Evolutionary conservation across 2,888 invertebrate species (phyloP).

Genomic region (Apoda limacodes): DNA sequence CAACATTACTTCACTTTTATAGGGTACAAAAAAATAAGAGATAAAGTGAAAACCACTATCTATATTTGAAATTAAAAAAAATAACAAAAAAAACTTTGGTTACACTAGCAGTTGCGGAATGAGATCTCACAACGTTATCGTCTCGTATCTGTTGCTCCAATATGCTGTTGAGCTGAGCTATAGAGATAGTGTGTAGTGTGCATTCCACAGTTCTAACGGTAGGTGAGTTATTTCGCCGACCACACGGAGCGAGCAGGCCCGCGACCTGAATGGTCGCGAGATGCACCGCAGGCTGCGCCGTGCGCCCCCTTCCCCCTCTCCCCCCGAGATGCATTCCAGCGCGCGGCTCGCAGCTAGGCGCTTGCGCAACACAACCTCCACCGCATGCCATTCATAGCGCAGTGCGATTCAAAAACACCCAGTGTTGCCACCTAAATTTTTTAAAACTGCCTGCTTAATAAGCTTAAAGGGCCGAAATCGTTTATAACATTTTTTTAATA

Average conservation of each 20-base stretch:
- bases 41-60: too few species aligned
- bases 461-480: too few species aligned
- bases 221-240: slow-evolving; percentile 59
- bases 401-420: slow-evolving; percentile 26
- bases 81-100: slow-evolving; percentile 22
- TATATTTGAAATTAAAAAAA: too few species aligned
- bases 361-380: slow-evolving; percentile 63
- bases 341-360: slow-evolving; percentile 36
- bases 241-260: slow-evolving; percentile 30
- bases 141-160: slow-evolving; percentile 29
- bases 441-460: too few species aligned
- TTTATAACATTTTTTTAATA: too few species aligned
- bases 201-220: slow-evolving; percentile 65
- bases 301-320: slow-evolving; percentile 22
- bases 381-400: slow-evolving; percentile 67
- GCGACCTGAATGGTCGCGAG: slow-evolving; percentile 62
- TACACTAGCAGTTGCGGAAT: slow-evolving; percentile 24
- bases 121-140: slow-evolving; percentile 33
- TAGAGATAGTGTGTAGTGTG: slow-evolving; percentile 57
- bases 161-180: slow-evolving; percentile 31
- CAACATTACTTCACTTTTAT: too few species aligned
- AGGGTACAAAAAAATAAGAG: too few species aligned
- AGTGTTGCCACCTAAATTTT: slow-evolving; percentile 6
- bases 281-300: slow-evolving; percentile 45
- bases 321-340: slow-evolving; percentile 23